These are phyloP conservation scores for Drosophila greeni DNA, from an alignment of 2,888 invertebrate species.

Conservation along the genomic window DNA sequence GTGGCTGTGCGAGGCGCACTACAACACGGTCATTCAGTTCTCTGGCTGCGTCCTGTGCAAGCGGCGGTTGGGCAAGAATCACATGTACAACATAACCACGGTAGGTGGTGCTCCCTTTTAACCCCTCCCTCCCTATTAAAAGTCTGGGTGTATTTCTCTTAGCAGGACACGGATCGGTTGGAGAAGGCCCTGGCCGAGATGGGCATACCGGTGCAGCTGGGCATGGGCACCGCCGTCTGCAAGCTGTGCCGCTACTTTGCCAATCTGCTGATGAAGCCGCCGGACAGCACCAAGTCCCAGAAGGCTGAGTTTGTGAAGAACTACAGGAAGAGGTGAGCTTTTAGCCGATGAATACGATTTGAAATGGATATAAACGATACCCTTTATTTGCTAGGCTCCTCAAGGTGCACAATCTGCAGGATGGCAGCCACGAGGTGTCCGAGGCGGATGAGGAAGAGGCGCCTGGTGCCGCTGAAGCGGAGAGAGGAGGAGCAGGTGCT, in stretches of 20 bases:
- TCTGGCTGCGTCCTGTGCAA: slow-evolving; percentile 89
- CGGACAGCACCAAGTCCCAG: slow-evolving; percentile 79
- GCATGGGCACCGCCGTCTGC: slow-evolving; percentile 86
- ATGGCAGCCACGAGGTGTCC: slow-evolving; percentile 75
- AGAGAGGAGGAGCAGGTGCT: background rate
- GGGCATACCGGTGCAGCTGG: slow-evolving; percentile 84
- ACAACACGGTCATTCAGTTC: slow-evolving; percentile 85
- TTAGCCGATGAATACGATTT: background rate
- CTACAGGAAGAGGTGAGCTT: slow-evolving; percentile 83
- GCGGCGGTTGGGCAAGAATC: slow-evolving; percentile 86
- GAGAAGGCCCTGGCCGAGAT: slow-evolving; percentile 82
- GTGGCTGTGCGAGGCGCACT: slow-evolving; percentile 85
- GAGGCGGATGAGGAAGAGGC: slow-evolving; percentile 73
- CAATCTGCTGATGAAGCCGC: slow-evolving; percentile 84
- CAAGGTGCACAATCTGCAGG: slow-evolving; percentile 86
- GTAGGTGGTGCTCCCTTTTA: slow-evolving; percentile 63
- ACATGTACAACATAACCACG: slow-evolving; percentile 85
- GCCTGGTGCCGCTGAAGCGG: slow-evolving; percentile 21
- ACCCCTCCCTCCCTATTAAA: background rate
- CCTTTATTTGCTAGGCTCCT: slow-evolving; percentile 81
- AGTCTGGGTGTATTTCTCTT: slow-evolving; percentile 18
- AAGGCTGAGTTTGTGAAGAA: slow-evolving; percentile 79
- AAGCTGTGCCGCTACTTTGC: slow-evolving; percentile 90
- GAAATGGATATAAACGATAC: background rate
- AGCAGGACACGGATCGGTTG: slow-evolving; percentile 81